Percentiles rank a stretch among this genome's conserved stretches.
Evolutionary conservation across 2,113 vertebrate genomes (phyloP).

Genomic region (Ictalurus punctatus): DNA sequence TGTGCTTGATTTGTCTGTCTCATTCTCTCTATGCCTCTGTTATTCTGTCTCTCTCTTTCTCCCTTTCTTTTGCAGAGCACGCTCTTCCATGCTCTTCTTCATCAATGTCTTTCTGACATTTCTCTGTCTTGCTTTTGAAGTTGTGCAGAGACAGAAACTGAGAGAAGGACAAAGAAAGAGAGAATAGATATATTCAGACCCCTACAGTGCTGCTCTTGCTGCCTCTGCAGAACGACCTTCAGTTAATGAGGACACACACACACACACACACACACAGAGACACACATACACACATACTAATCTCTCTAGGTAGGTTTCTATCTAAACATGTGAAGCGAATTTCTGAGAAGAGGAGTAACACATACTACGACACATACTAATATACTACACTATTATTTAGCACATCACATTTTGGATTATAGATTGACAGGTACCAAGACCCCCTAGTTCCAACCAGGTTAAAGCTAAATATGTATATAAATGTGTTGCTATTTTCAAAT

Average conservation of each 20-base stretch:
- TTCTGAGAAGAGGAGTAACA: background rate
- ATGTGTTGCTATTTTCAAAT: background rate
- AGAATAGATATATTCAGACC: constrained; percentile 25
- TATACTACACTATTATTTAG: background rate
- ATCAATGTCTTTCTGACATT: background rate
- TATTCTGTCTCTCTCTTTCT: background rate
- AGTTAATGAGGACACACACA: constrained; percentile 18
- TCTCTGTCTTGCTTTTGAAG: background rate
- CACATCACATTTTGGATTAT: background rate
- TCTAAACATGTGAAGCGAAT: background rate
- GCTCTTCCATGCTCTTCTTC: background rate
- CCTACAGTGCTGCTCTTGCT: constrained; percentile 10
- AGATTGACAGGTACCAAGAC: background rate
- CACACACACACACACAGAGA: background rate
- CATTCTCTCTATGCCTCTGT: background rate
- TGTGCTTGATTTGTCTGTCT: background rate
- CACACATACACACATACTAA: background rate
- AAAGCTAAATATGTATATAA: background rate
- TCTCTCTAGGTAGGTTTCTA: background rate
- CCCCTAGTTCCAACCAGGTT: background rate
- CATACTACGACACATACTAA: background rate
- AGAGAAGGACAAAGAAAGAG: background rate
- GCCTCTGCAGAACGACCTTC: constrained; percentile 19
- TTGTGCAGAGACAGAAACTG: background rate
- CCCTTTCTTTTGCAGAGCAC: background rate